These are phyloP conservation scores for Teleiodes luculella DNA, from an alignment of 2,888 invertebrate species.

Conservation along the genomic window DNA sequence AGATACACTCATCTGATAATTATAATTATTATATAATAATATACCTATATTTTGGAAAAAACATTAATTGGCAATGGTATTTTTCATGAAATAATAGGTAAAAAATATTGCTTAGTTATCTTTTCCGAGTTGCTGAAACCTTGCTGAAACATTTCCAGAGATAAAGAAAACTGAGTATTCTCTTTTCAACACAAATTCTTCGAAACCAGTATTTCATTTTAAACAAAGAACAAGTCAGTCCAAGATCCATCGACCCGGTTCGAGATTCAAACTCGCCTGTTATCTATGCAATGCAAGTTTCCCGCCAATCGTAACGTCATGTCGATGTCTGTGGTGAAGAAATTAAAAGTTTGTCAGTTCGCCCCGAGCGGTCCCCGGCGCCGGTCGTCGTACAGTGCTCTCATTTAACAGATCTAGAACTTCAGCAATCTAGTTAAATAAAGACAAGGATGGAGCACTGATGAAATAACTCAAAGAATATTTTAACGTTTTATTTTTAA, in stretches of 20 bases:
- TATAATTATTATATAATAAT: no score
- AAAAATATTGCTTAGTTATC: no score
- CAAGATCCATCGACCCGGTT: constrained; percentile 12
- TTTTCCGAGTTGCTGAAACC: no score
- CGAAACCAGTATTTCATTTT: background rate
- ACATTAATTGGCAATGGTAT: no score
- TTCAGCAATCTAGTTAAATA: constrained; percentile 29
- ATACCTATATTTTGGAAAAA: no score
- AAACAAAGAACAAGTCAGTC: constrained; percentile 7
- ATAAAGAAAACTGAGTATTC: no score
- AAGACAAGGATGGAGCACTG: constrained; percentile 12
- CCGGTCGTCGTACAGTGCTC: constrained; percentile 49
- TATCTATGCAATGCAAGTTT: constrained; percentile 71
- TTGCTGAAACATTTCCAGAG: no score
- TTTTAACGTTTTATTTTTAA: no score
- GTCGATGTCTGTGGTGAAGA: constrained; percentile 69
- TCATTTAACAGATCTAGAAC: constrained; percentile 30
- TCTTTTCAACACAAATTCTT: no score
- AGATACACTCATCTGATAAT: no score
- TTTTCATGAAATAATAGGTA: no score
- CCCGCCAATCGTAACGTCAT: constrained; percentile 69
- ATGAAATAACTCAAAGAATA: constrained; percentile 10
- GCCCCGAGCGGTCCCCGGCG: constrained; percentile 59
- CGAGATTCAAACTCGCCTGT: constrained; percentile 41
- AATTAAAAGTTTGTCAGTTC: constrained; percentile 73